Conservation (phyloP, 2,113 vertebrate species). For the Axis porcinus region DNA sequence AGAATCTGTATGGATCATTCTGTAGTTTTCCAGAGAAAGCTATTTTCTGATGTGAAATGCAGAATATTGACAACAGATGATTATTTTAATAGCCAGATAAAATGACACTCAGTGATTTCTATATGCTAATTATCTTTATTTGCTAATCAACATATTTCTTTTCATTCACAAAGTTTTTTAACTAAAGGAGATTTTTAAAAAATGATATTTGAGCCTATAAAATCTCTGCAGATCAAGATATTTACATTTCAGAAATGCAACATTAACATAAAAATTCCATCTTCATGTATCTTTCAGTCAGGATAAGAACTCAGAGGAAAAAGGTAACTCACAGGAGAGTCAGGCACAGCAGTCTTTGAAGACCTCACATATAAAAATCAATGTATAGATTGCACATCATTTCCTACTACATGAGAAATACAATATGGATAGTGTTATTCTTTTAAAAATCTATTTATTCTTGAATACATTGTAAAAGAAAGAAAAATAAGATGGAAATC, state of each 20-base stretch:
- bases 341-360: background rate
- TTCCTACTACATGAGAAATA: background rate
- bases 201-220: background rate
- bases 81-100: background rate
- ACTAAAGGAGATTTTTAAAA: background rate
- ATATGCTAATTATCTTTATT: background rate
- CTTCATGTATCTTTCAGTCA: slow-evolving; percentile 18
- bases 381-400: background rate
- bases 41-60: background rate
- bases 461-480: background rate
- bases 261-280: slow-evolving; percentile 58
- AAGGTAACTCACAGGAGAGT: background rate
- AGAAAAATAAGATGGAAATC: background rate
- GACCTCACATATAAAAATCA: background rate
- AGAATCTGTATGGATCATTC: background rate
- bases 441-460: background rate
- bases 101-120: background rate
- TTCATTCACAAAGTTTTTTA: background rate
- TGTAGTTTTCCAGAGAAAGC: background rate
- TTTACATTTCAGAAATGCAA: slow-evolving; percentile 44
- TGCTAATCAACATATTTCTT: background rate
- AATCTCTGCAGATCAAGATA: slow-evolving; percentile 19
- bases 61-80: background rate
- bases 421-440: background rate
- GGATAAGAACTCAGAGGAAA: slow-evolving; percentile 25